Percentiles rank a stretch among this genome's conserved stretches.
Conservation (phyloP, 1,140 invertebrate genomes). For the Euura saliciscinereae region DNA sequence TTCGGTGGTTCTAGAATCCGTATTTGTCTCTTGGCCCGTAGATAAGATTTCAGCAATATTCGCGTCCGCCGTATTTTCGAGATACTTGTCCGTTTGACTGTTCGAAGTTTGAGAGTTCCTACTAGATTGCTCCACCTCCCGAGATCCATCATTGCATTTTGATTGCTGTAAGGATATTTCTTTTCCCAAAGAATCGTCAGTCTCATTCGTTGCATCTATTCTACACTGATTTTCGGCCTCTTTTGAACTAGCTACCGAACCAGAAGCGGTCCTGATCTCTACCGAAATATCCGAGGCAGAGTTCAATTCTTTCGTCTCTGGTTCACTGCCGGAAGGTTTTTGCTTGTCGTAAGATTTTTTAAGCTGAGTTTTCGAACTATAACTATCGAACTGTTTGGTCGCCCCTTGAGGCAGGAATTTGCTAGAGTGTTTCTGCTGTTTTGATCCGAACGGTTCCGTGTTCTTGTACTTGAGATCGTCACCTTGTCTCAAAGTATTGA, state of each 20-base stretch:
- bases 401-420: slow-evolving; percentile 31
- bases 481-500: slow-evolving; percentile 29
- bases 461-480: slow-evolving; percentile 41
- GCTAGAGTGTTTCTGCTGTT: slow-evolving; percentile 27
- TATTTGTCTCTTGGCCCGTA: slow-evolving; percentile 22
- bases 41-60: slow-evolving; percentile 29
- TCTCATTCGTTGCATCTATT: not conserved
- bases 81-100: slow-evolving; percentile 17
- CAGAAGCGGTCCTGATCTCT: slow-evolving; percentile 35
- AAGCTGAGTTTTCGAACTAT: slow-evolving; percentile 32
- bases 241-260: slow-evolving; percentile 36
- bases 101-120: slow-evolving; percentile 10
- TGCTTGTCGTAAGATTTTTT: slow-evolving; percentile 43
- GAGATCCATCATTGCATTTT: slow-evolving; percentile 31
- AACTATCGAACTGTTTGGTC: slow-evolving; percentile 29
- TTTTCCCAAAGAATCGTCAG: slow-evolving; percentile 9
- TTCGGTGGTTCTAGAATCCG: not conserved
- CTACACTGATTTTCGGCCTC: slow-evolving; percentile 21
- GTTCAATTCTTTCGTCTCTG: slow-evolving; percentile 34
- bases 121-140: slow-evolving; percentile 20
- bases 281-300: slow-evolving; percentile 39
- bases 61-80: slow-evolving; percentile 24
- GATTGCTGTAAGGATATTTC: slow-evolving; percentile 25
- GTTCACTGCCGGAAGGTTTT: slow-evolving; percentile 40
- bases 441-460: slow-evolving; percentile 34